These are phyloP conservation scores for Gnathonemus echidnorhynchus DNA, from an alignment of 2,113 vertebrate species.

Conservation along the genomic window DNA sequence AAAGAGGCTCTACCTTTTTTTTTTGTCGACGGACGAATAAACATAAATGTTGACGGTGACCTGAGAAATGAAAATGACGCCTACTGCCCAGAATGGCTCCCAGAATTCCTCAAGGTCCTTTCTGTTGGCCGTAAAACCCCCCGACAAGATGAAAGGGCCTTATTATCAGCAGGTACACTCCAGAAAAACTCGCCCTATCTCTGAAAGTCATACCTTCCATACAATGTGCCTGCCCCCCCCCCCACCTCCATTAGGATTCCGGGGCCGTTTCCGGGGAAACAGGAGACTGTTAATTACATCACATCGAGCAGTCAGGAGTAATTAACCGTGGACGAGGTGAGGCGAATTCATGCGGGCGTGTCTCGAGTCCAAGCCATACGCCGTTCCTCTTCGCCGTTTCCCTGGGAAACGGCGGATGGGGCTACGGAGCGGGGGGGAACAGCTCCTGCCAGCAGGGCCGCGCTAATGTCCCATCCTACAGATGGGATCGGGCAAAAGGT, in stretches of 20 bases:
- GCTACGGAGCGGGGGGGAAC: neutral
- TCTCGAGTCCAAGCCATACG: conserved; percentile 28
- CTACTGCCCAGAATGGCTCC: neutral
- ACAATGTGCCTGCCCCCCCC: neutral
- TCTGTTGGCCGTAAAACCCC: neutral
- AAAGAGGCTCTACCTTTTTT: neutral
- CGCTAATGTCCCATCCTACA: conserved; percentile 12
- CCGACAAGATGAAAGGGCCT: conserved; percentile 33
- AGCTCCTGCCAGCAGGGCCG: conserved; percentile 1
- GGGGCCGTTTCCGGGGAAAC: conserved; percentile 26
- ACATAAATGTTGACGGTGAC: neutral
- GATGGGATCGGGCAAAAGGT: conserved; percentile 31
- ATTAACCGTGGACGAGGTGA: conserved; percentile 46
- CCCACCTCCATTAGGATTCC: conserved; percentile 33
- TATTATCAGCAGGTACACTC: conserved; percentile 34
- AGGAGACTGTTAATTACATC: conserved; percentile 43
- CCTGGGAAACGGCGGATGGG: neutral
- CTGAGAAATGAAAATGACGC: neutral
- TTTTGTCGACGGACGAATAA: neutral
- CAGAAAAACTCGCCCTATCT: conserved; percentile 23
- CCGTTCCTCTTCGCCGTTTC: neutral
- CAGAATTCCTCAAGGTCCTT: neutral
- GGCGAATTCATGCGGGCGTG: conserved; percentile 32
- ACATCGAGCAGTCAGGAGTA: conserved; percentile 44
- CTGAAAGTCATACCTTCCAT: conserved; percentile 45